Evolutionary conservation across 1,140 invertebrate genomes (phyloP).

Genomic region (Drosophila subobscura): DNA sequence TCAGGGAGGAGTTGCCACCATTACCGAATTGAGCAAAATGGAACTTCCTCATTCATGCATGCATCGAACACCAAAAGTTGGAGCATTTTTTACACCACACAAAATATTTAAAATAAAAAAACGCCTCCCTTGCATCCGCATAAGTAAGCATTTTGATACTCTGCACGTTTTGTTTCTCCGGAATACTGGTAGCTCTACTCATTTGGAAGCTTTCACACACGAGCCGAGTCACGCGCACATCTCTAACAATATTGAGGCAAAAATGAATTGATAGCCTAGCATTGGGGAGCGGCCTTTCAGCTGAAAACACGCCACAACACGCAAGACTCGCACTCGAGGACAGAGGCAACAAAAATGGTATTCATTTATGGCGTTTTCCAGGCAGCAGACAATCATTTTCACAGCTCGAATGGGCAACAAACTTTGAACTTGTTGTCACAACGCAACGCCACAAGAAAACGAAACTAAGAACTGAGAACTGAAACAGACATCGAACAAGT

Average conservation of each 20-base stretch:
- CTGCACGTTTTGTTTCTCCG: too few species aligned
- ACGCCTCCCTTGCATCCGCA: too few species aligned
- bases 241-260: neutral
- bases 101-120: neutral
- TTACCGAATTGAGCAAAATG: too few species aligned
- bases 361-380: slow-evolving; percentile 1
- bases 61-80: too few species aligned
- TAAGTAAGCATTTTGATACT: too few species aligned
- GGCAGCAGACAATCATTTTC: neutral
- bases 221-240: neutral
- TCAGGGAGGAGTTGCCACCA: too few species aligned
- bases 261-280: slow-evolving; percentile 35
- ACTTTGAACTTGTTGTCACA: slow-evolving; percentile 19
- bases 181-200: too few species aligned
- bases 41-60: too few species aligned
- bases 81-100: too few species aligned
- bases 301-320: slow-evolving; percentile 15
- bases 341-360: slow-evolving; percentile 6
- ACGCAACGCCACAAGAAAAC: slow-evolving; percentile 25
- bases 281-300: slow-evolving; percentile 44
- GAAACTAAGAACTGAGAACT: slow-evolving; percentile 4
- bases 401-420: neutral
- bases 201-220: too few species aligned
- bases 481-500: too few species aligned
- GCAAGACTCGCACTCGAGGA: slow-evolving; percentile 34